Percentiles rank a stretch among this genome's conserved stretches.
Evolutionary conservation across 2,113 vertebrate species (phyloP).

Genomic region (Epinephelus moara): DNA sequence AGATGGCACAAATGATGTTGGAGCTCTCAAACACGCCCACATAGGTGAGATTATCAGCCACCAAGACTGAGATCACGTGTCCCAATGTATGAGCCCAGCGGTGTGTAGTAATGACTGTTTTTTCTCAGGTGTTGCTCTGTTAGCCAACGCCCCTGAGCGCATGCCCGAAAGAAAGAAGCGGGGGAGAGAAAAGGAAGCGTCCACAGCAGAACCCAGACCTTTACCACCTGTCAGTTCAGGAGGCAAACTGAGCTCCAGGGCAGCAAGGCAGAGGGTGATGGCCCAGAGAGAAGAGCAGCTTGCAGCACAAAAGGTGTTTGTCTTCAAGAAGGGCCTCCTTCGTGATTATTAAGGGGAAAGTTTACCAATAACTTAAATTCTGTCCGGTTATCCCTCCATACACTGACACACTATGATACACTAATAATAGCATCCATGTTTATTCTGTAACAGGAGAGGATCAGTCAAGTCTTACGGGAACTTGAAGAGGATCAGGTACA

Average conservation of each 20-base stretch:
- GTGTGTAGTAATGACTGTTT: not conserved
- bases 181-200: conserved; percentile 85
- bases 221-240: conserved; percentile 71
- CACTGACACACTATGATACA: too few species aligned
- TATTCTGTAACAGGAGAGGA: conserved; percentile 86
- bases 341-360: too few species aligned
- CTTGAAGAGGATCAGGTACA: conserved; percentile 93
- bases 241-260: conserved; percentile 85
- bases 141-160: conserved; percentile 93
- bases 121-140: conserved; percentile 90
- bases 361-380: too few species aligned
- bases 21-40: conserved; percentile 95
- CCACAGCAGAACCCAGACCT: conserved; percentile 64
- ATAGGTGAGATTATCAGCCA: conserved; percentile 88
- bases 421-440: not conserved
- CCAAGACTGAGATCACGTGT: not conserved
- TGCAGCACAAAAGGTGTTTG: conserved; percentile 88
- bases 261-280: conserved; percentile 87
- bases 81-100: not conserved
- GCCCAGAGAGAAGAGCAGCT: conserved; percentile 91
- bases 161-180: conserved; percentile 87
- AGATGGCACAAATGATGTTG: conserved; percentile 97
- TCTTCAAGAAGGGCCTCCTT: not conserved
- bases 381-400: too few species aligned
- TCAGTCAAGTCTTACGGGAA: conserved; percentile 95